Evolutionary conservation across 2,113 vertebrate genomes (phyloP).

Genomic region (Tetrao urogallus): DNA sequence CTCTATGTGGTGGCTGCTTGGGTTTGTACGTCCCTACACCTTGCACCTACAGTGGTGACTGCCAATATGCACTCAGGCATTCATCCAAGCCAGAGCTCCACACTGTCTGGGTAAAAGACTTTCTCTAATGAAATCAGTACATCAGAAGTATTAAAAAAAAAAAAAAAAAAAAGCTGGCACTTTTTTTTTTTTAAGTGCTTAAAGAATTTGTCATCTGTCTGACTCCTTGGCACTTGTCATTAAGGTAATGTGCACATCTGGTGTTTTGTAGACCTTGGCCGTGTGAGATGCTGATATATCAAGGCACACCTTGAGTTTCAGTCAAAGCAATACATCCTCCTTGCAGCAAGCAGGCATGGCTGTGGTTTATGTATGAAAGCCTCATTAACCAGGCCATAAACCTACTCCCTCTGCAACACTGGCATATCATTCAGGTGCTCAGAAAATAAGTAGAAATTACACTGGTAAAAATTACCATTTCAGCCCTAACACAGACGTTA

Average conservation of each 20-base stretch:
- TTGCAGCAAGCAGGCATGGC: neutral
- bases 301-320: neutral
- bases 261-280: neutral
- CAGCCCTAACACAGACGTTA: neutral
- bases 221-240: neutral
- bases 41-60: neutral
- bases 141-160: neutral
- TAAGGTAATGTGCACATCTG: neutral
- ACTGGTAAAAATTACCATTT: neutral
- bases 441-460: neutral
- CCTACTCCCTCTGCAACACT: neutral
- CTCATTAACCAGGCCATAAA: neutral
- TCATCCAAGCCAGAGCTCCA: neutral
- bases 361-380: neutral
- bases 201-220: neutral
- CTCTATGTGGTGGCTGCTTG: accelerated
- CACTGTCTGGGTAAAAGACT: accelerated
- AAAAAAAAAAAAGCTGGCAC: neutral
- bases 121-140: neutral
- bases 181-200: neutral
- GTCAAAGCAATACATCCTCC: neutral
- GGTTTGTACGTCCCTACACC: neutral
- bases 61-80: neutral
- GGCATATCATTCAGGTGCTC: neutral
- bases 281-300: neutral